Base-by-base conservation (phyloP, 2,113 vertebrate genomes). In the Pelobates fuscus region DNA sequence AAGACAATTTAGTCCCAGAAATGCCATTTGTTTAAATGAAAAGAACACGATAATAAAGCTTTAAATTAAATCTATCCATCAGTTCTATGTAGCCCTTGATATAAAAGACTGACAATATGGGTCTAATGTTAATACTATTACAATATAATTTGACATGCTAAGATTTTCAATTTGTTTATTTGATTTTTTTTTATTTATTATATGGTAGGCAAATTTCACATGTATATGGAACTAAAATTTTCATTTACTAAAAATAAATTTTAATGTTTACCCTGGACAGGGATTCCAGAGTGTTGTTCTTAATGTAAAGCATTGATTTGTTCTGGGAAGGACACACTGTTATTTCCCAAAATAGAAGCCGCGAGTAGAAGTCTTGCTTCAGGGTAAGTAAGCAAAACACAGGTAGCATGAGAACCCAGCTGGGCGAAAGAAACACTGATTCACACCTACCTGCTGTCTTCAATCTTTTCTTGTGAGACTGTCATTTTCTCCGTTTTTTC, bases 391-490 rank as follows among this genome's bases (percentile, higher is more conserved):
- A 74, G 67, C 70, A 5, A 30, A 3, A 18, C 44, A 49, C 17
- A 49, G 17, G 44, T 52, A 23, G 72, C 69, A 74, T 18, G 71
- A 64, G 5, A 44, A 27, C 78, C 83, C 81, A 81, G 71, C 80
- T 75, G 83, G 81, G 80, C 77, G 69, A 66, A 2, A 77, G 73
- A 63, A 81, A 78, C 24, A 69, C 81, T 46, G 76, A 24, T 77
- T 82, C 81, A 80, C 81, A 82, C 84, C 1, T 85, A 90, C 89
- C 88, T 89, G 84, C 82, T 82, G 78, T 82, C 82, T 81, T 77
- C 75, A 80, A 70, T 84, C 80, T 73, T 84, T 76, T 85, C 84
- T 80, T 80, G 84, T 0, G 70, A 86, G 70, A 82, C 79, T 81
- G 82, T 80, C 81, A 70, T 80, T 81, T 81, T 85, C 77, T 85